Conservation (phyloP, 1,140 invertebrate species). For the Drosophila ercepeae region DNA sequence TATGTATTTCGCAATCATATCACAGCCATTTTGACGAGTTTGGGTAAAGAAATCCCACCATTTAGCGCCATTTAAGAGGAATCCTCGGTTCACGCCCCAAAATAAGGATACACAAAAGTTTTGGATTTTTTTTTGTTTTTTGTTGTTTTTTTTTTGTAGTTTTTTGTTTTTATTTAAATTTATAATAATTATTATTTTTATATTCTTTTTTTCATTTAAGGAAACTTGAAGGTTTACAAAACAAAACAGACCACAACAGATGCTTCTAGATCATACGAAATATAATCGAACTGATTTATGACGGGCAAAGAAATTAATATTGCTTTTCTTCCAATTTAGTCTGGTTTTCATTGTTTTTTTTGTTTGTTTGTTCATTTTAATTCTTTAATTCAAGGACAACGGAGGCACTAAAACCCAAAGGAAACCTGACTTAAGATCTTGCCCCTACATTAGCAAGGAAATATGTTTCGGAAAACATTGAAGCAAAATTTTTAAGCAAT, state of each 20-base stretch:
- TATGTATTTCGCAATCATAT: conserved; percentile 76
- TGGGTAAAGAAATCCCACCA: conserved; percentile 82
- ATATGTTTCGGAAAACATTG: conserved; percentile 11
- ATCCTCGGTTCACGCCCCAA: conserved; percentile 20
- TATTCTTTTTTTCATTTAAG: conserved; percentile 74
- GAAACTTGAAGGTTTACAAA: conserved; percentile 82
- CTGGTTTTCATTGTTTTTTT: not conserved
- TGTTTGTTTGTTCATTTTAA: not conserved
- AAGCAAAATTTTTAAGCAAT: conserved; percentile 13
- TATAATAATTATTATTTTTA: conserved; percentile 76
- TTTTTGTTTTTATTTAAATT: conserved; percentile 77
- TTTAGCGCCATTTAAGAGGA: too few species aligned
- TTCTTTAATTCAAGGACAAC: conserved; percentile 61
- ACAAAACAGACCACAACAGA: conserved; percentile 82
- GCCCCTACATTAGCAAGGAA: conserved; percentile 28
- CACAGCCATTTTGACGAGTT: conserved; percentile 84
- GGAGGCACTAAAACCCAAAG: conserved; percentile 75
- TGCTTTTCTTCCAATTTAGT: conserved; percentile 42
- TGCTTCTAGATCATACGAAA: conserved; percentile 75
- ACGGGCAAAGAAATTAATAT: conserved; percentile 69
- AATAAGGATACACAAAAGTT: conserved; percentile 50
- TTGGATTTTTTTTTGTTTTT: conserved; percentile 72
- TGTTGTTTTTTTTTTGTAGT: conserved; percentile 61
- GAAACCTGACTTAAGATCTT: conserved; percentile 48
- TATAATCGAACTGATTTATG: conserved; percentile 73